Evolutionary conservation across 2,888 invertebrate genomes (phyloP).

Genomic region (Serripes groenlandicus): DNA sequence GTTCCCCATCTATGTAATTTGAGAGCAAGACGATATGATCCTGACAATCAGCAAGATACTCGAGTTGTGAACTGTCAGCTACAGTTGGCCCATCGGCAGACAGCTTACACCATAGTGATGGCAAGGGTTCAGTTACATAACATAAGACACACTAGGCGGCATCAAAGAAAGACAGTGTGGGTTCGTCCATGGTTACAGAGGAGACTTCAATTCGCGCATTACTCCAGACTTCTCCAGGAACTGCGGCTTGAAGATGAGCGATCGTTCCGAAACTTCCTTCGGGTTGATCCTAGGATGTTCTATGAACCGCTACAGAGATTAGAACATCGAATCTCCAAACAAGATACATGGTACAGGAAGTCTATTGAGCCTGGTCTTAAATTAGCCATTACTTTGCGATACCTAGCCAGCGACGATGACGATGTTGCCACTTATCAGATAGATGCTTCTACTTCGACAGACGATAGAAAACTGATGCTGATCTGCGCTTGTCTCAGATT

Average conservation of each 20-base stretch:
- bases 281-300: constrained; percentile 14
- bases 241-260: constrained; percentile 5
- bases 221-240: constrained; percentile 14
- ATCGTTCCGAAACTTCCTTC: constrained; percentile 15
- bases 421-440: no score
- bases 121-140: constrained; percentile 18
- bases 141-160: not conserved
- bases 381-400: constrained; percentile 20
- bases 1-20: no score
- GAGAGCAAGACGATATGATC: no score
- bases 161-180: constrained; percentile 6
- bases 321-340: constrained; percentile 8
- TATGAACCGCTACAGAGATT: constrained; percentile 1
- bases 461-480: no score
- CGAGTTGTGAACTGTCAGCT: no score
- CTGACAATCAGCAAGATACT: no score
- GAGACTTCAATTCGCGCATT: constrained; percentile 15
- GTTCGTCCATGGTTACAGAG: constrained; percentile 16
- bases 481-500: no score
- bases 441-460: no score
- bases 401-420: constrained; percentile 24
- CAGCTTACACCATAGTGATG: constrained; percentile 10
- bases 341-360: constrained; percentile 31
- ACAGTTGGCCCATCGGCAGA: constrained; percentile 12
- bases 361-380: constrained; percentile 22